A percentile compares a stretch with the other conserved stretches of the same genome.
Evolutionary conservation across 1,140 invertebrate genomes (phyloP).

Genomic region (Thaumatotibia leucotreta): DNA sequence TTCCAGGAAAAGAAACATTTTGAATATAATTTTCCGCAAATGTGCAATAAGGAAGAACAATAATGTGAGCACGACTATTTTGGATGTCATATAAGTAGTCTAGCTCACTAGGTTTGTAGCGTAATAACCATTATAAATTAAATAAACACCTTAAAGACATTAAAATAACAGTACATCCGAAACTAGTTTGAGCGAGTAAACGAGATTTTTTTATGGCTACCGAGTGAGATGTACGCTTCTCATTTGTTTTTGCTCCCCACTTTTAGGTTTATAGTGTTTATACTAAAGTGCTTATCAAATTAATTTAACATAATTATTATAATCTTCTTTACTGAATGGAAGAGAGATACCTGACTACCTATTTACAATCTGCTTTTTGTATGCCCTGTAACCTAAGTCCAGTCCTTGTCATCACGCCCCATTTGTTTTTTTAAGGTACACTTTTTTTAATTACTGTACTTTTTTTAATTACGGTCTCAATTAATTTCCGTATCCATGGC

Average conservation of each 20-base stretch:
- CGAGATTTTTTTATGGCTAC: not conserved
- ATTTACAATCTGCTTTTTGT: no score
- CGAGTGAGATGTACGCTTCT: not conserved
- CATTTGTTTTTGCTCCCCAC: not conserved
- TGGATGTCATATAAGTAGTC: not conserved
- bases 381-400: no score
- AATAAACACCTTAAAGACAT: slow-evolving; percentile 8
- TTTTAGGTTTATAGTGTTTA: not conserved
- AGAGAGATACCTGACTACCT: no score
- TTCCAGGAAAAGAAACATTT: not conserved
- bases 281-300: no score
- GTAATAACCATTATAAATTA: not conserved
- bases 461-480: no score
- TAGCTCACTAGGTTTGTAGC: not conserved
- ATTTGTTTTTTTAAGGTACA: no score
- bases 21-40: not conserved
- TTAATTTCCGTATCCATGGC: no score
- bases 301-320: no score
- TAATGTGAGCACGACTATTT: not conserved
- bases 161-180: not conserved
- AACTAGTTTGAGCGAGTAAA: slow-evolving; percentile 4
- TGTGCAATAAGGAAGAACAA: slow-evolving; percentile 2
- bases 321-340: no score
- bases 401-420: no score
- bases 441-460: no score